These are phyloP conservation scores for Galaxias olidus DNA, from an alignment of 2,797 vertebrate genomes.

Conservation along the genomic window DNA sequence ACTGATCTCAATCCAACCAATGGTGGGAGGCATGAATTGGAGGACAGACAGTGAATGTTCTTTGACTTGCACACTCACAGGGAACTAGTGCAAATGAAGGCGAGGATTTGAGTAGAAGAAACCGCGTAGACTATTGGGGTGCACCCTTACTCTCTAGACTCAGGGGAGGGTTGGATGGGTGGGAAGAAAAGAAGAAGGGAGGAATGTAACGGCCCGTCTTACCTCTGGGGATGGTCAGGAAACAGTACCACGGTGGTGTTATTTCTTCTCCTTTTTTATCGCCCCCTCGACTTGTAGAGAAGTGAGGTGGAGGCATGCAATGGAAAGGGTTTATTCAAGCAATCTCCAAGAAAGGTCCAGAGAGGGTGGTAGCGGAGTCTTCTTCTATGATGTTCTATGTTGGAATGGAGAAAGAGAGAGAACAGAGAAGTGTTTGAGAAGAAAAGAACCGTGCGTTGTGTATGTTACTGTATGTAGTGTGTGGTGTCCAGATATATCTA, in stretches of 20 bases:
- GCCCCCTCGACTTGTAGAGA: constrained; percentile 54
- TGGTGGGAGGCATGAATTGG: neutral
- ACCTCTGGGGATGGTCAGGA: constrained; percentile 30
- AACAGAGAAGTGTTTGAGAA: constrained; percentile 28
- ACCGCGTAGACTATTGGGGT: constrained; percentile 52
- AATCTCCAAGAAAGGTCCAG: neutral
- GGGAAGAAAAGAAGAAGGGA: constrained; percentile 42
- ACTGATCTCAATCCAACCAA: constrained; percentile 24
- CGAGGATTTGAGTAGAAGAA: constrained; percentile 24
- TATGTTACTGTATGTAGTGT: constrained; percentile 58
- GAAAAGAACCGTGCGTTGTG: neutral
- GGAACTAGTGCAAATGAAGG: neutral
- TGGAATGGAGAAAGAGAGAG: constrained; percentile 71
- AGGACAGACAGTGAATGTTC: too few species aligned
- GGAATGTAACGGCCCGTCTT: constrained; percentile 60
- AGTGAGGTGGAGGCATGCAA: constrained; percentile 27
- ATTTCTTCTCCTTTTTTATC: constrained; percentile 48
- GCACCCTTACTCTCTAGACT: constrained; percentile 63
- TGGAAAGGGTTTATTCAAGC: too few species aligned
- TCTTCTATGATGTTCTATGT: constrained; percentile 75
- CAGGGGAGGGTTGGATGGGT: constrained; percentile 55
- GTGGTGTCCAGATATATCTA: constrained; percentile 62
- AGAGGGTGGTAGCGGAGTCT: constrained; percentile 48
- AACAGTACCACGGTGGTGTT: neutral
- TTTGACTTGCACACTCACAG: too few species aligned